A percentile compares a stretch with the other conserved stretches of the same genome.
Conservation (phyloP, 2,797 vertebrate genomes). For the Urophycis tenuis region DNA sequence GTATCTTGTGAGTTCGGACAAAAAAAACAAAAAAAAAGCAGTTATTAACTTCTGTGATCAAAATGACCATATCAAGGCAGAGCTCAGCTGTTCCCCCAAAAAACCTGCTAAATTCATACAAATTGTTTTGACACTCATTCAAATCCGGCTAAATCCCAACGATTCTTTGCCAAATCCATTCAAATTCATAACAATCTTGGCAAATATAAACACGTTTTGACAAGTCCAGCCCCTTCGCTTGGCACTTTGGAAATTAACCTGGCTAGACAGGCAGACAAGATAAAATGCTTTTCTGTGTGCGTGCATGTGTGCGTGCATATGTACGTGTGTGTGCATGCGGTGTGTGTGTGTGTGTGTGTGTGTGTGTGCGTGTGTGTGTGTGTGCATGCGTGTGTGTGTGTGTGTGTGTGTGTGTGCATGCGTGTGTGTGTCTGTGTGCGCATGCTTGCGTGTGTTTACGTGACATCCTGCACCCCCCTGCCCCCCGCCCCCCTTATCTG, state of each 20-base stretch:
- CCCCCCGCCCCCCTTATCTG: background rate
- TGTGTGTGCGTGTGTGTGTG: background rate
- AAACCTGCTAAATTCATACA: background rate
- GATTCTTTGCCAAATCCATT: background rate
- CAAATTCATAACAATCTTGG: background rate
- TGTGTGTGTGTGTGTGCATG: background rate
- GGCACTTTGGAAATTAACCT: background rate
- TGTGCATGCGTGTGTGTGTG: background rate
- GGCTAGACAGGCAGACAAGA: background rate
- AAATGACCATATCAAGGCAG: background rate
- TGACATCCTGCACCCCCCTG: background rate
- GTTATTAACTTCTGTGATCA: background rate
- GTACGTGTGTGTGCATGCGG: background rate
- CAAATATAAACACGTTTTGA: background rate
- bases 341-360: background rate
- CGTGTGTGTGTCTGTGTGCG: background rate
- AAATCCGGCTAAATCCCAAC: background rate
- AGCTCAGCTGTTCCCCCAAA: background rate
- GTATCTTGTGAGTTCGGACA: background rate
- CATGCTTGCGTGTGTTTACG: background rate
- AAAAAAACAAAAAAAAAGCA: background rate
- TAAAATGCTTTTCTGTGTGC: background rate
- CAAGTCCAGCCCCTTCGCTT: background rate
- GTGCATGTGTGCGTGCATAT: background rate
- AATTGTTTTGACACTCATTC: background rate